Evolutionary conservation across 2,113 vertebrate species (phyloP), one percentile per base, ranked within the genome.

Genomic region (Pomatorhinus ruficollis): DNA sequence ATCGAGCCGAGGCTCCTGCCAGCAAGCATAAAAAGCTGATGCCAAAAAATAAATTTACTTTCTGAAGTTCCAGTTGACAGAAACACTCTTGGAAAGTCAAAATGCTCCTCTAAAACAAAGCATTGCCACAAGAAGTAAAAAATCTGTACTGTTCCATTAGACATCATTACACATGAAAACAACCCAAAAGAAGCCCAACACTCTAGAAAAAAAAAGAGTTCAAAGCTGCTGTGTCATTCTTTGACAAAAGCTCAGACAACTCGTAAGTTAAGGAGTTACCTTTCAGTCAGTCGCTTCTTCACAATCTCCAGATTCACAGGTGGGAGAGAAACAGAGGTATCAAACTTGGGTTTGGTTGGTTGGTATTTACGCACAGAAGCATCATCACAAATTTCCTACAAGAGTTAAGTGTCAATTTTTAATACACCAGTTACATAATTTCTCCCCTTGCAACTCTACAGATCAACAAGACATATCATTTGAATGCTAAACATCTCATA

Each of bases 241-340:
- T 54, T 33, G 15, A 30, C 9, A 88, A 87, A 89, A 82, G 25
- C 47, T 64, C 24, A 54, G 21, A 57, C 7, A 50, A 18, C 13
- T 77, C 3, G 0, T 11, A 79, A 88, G 15, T 39, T 28, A 78
- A 66, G 45, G 28, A 52, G 30, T 80, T 97, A 99, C 99, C 98
- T 99, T 89, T 87, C 97, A 89, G 96, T 97, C 76, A 99, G 98
- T 56, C 98, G 97, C 90, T 98, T 99, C 97, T 98, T 99, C 86
- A 99, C 97, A 78, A 98, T 96, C 95, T 98, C 98, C 63, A 99
- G 80, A 87, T 87, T 98, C 93, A 99, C 84, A 33, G 97, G 89
- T 65, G 98, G 98, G 12, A 99, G 96, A 47, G 98, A 98, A 96
- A 97, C 94, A 53, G 98, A 98, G 59, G 97, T 93, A 92, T 97